phyloP scores from a whole-genome alignment of 1,140 invertebrate genomes.

The Drosophila paulistorum region DNA sequence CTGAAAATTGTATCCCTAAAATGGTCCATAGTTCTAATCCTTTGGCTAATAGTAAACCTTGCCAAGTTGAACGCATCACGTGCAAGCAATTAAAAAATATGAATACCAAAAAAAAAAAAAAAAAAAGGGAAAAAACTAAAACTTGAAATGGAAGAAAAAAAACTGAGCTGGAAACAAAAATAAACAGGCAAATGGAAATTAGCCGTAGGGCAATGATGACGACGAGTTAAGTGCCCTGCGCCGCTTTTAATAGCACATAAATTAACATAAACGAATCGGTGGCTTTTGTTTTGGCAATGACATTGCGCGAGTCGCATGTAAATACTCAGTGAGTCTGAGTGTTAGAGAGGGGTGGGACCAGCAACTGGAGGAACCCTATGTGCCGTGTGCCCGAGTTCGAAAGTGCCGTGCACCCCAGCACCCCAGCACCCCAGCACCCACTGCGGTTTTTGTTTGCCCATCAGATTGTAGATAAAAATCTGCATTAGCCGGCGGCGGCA shows the following conservation, averaged over 20 bases:
- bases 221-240: constrained; percentile 76
- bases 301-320: constrained; percentile 67
- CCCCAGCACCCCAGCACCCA: constrained; percentile 64
- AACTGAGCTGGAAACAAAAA: not conserved
- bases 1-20: not conserved
- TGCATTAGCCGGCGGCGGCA: constrained; percentile 35
- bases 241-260: constrained; percentile 78
- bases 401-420: constrained; percentile 35
- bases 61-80: constrained; percentile 47
- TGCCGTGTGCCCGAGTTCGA: constrained; percentile 1
- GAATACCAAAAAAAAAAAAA: not conserved
- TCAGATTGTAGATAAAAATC: constrained; percentile 69
- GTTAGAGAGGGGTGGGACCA: constrained; percentile 18
- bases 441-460: constrained; percentile 80
- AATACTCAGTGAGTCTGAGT: constrained; percentile 32
- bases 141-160: not conserved
- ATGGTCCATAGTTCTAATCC: constrained; percentile 1
- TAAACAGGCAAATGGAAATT: constrained; percentile 39
- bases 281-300: constrained; percentile 76
- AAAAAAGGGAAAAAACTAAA: not conserved
- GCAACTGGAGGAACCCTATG: not conserved
- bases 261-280: constrained; percentile 71
- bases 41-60: constrained; percentile 15
- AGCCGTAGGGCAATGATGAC: constrained; percentile 42
- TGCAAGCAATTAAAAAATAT: constrained; percentile 59